Evolutionary conservation across 2,797 vertebrate species (phyloP).

Genomic region (Microchirus variegatus): DNA sequence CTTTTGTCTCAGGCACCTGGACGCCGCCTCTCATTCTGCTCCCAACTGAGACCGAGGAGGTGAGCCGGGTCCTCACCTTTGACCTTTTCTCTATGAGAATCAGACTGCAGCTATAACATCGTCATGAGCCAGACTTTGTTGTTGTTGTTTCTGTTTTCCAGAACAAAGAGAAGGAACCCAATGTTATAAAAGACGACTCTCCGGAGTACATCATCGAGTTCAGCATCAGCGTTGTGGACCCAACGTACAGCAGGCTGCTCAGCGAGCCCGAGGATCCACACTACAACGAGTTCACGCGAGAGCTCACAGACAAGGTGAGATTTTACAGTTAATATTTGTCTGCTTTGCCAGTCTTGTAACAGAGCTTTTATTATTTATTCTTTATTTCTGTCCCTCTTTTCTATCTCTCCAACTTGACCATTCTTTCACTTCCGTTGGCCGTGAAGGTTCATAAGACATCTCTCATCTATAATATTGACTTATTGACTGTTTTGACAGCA

Average conservation of each 20-base stretch:
- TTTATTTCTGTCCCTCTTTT: too few relatives aligned
- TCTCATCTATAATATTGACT: too few relatives aligned
- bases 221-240: conserved; percentile 86
- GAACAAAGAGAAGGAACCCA: conserved; percentile 72
- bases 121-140: conserved; percentile 12
- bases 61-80: conserved; percentile 28
- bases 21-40: conserved; percentile 56
- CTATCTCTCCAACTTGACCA: too few relatives aligned
- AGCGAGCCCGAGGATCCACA: conserved; percentile 73
- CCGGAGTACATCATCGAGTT: conserved; percentile 88
- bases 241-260: conserved; percentile 80
- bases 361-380: too few relatives aligned
- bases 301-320: conserved; percentile 85
- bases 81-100: not conserved
- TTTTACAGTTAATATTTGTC: not conserved
- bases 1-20: conserved; percentile 71
- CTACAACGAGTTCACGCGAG: conserved; percentile 77
- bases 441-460: too few relatives aligned
- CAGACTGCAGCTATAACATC: not conserved
- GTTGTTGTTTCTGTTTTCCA: conserved; percentile 47
- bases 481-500: too few relatives aligned
- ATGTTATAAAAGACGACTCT: conserved; percentile 74
- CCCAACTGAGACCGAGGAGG: conserved; percentile 56
- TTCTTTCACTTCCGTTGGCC: too few relatives aligned
- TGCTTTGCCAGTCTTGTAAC: too few relatives aligned